Base-by-base conservation (phyloP, 2,888 invertebrate genomes). In the Meta bourneti region DNA sequence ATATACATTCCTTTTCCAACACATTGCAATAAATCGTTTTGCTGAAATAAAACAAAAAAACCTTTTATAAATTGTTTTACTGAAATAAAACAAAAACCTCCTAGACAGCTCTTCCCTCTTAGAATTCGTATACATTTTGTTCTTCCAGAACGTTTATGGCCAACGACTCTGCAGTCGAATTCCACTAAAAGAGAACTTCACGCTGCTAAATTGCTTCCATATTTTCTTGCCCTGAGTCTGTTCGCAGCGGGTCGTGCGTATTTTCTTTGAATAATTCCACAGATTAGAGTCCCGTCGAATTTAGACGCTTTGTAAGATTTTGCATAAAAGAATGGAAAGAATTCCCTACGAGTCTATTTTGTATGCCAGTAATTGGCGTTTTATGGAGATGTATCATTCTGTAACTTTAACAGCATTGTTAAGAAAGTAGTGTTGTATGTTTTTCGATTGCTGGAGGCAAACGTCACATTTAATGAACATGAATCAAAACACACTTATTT, bases 151-250 rank as follows among this genome's bases (percentile, higher is more conserved):
- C 52, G 34, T 54, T 72, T 54, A 52, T 52, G 51, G 6, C 52
- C 72, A 19, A n/a, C 52, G 61, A 69, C 75, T 61, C 52, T 7
- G 52, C 84, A 54, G 48, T 84, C 48, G 84, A 75, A 84, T 84
- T 84, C 61, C 61, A 75, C 54, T 84, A 61, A 61, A 48, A 52
- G 48, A 52, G 19, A 82, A 75, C 13, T 11, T 48, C 84, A 84
- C 48, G 84, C 84, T 84, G 84, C 52, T 74, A 51, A 48, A 84
- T 54, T 72, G 74, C 75, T 61, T 49, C 61, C 84, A 34, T 84
- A 84, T 75, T 75, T 84, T 54, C 52, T 54, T 48, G 54, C 75
- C 74, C 74, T 20, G 48, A 34, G 34, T 16, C 34, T 52, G 34
- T 9, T n/a, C 84, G 1, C 84, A 48, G 74, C 84, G 74, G 52